Conservation (phyloP, 2,888 invertebrate genomes). For the Parasteatoda lunata region DNA sequence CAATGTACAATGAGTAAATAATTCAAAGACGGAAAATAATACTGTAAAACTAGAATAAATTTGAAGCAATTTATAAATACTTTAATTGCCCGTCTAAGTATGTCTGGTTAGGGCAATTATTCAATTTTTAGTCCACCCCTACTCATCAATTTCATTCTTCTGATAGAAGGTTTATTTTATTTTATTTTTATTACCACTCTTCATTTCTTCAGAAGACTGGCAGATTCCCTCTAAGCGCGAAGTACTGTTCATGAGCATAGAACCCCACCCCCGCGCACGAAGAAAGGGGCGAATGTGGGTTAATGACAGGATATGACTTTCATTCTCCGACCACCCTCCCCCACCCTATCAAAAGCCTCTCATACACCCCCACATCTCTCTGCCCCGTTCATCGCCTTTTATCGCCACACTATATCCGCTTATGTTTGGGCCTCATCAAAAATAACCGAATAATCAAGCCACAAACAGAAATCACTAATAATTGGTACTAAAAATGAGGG, state of each 20-base stretch:
- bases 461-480: slow-evolving; percentile 57
- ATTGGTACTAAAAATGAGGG: slow-evolving; percentile 11
- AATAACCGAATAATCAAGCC: slow-evolving; percentile 45
- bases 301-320: slow-evolving; percentile 68
- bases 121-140: not conserved
- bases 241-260: slow-evolving; percentile 32
- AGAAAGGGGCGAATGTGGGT: slow-evolving; percentile 67
- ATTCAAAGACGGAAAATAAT: no score
- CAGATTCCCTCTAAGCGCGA: slow-evolving; percentile 11
- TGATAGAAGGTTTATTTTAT: not conserved
- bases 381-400: not conserved
- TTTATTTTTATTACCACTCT: not conserved
- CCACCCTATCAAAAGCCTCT: not conserved
- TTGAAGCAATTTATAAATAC: no score
- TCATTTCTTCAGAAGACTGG: not conserved
- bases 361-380: not conserved
- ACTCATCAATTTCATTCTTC: not conserved
- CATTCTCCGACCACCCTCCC: slow-evolving; percentile 29
- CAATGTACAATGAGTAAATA: no score
- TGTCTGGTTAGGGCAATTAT: not conserved
- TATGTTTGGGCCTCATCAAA: slow-evolving; percentile 52
- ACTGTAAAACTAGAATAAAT: no score
- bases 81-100: no score
- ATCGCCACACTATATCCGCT: slow-evolving; percentile 59
- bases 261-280: slow-evolving; percentile 54